A percentile compares a stretch with the other conserved stretches of the same genome.
phyloP scores from a whole-genome alignment of 2,888 invertebrate species.

The Linyphia triangularis region DNA sequence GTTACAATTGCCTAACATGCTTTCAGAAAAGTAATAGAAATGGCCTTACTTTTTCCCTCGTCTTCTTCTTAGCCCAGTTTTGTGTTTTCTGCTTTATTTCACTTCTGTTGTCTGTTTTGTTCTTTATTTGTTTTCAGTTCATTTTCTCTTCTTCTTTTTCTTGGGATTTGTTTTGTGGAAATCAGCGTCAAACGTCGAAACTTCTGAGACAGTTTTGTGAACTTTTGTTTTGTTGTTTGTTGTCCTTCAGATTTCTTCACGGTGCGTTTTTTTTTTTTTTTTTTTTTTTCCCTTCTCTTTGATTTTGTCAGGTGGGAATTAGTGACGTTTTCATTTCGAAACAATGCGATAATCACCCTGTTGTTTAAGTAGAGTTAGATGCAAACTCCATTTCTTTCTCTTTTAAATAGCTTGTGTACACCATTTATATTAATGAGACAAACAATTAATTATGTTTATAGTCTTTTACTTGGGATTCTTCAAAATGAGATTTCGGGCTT shows the following conservation, averaged over 20 bases:
- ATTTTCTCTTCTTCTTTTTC: background rate
- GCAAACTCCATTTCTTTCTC: no score
- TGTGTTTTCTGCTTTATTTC: conserved; percentile 17
- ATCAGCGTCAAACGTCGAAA: conserved; percentile 30
- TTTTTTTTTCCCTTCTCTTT: background rate
- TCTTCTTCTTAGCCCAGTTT: background rate
- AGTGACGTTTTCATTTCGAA: background rate
- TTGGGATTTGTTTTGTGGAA: conserved; percentile 29
- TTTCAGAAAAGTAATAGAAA: conserved; percentile 29
- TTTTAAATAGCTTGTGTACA: no score
- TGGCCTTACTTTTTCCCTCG: background rate
- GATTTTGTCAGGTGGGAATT: background rate
- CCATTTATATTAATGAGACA: no score
- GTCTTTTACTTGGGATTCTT: no score
- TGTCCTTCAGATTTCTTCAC: conserved; percentile 1
- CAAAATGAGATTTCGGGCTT: no score
- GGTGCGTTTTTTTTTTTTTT: background rate
- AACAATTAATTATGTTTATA: no score
- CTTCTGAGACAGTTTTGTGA: conserved; percentile 30
- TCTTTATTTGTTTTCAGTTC: conserved; percentile 30
- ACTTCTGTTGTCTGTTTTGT: conserved; percentile 1
- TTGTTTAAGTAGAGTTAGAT: no score
- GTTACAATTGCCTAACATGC: conserved; percentile 40
- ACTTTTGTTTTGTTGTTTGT: conserved; percentile 22
- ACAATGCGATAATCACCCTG: no score